Evolutionary conservation across 2,888 invertebrate genomes (phyloP).

Genomic region (Oegoconia quadripuncta): DNA sequence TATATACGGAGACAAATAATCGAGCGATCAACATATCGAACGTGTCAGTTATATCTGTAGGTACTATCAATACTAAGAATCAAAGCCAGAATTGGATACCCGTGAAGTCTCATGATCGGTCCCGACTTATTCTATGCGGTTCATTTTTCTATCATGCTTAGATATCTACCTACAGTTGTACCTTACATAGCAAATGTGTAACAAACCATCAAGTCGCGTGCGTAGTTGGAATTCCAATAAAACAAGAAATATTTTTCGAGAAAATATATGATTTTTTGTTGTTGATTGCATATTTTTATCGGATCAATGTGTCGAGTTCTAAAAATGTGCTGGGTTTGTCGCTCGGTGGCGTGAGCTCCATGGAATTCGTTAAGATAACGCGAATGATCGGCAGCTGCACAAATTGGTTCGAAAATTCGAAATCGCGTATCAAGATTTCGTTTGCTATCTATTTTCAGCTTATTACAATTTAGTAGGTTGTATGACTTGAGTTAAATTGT

Average conservation of each 20-base stretch:
- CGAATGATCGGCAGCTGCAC: conserved; percentile 25
- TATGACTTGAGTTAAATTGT: neutral
- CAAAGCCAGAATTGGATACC: no score
- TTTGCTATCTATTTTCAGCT: neutral
- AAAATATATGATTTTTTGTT: neutral
- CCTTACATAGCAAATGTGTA: neutral
- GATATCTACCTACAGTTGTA: conserved; percentile 22
- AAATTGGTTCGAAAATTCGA: conserved; percentile 23
- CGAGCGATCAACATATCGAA: no score
- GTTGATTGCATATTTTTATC: conserved; percentile 5
- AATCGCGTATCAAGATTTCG: conserved; percentile 10
- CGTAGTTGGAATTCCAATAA: neutral
- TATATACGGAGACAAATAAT: no score
- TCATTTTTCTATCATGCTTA: no score
- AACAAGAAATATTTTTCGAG: neutral
- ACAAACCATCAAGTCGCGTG: neutral
- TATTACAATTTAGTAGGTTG: neutral
- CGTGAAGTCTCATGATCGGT: no score
- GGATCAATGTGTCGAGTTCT: conserved; percentile 1
- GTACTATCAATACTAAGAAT: no score
- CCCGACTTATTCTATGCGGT: no score
- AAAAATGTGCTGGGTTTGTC: conserved; percentile 5
- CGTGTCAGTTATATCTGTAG: no score
- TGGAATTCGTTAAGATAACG: conserved; percentile 28
- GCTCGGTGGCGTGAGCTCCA: conserved; percentile 8